Percentiles rank a stretch among this genome's conserved stretches.
Evolutionary conservation across 1,140 invertebrate genomes (phyloP).

Genomic region (Atopsyche davidsoni): DNA sequence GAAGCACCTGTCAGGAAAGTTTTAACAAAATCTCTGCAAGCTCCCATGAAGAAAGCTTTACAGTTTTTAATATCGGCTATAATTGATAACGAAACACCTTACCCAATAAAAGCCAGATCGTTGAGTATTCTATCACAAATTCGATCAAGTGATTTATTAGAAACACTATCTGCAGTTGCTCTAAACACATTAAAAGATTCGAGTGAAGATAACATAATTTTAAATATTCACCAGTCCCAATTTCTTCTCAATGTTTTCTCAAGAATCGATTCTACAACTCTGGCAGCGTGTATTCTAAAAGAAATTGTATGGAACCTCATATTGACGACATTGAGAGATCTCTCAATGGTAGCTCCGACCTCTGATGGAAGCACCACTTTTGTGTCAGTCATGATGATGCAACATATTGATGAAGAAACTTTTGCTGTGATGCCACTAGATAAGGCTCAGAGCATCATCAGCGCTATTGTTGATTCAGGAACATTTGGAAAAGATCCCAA

Average conservation of each 20-base stretch:
- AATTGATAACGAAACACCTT: slow-evolving; percentile 35
- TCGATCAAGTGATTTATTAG: slow-evolving; percentile 48
- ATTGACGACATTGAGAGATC: slow-evolving; percentile 38
- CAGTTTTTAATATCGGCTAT: slow-evolving; percentile 28
- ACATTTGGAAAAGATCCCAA: slow-evolving; percentile 48
- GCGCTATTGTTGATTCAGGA: slow-evolving; percentile 45
- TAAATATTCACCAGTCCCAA: slow-evolving; percentile 44
- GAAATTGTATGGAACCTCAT: slow-evolving; percentile 44
- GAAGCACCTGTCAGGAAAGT: slow-evolving; percentile 37
- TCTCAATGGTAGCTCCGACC: slow-evolving; percentile 37
- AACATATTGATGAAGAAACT: slow-evolving; percentile 53
- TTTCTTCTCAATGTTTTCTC: slow-evolving; percentile 41
- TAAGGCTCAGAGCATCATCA: slow-evolving; percentile 42
- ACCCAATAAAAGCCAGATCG: slow-evolving; percentile 43
- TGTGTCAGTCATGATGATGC: slow-evolving; percentile 41
- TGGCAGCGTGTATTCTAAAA: slow-evolving; percentile 33
- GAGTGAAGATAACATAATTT: slow-evolving; percentile 34
- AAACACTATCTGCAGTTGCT: slow-evolving; percentile 34
- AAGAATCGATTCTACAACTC: slow-evolving; percentile 39
- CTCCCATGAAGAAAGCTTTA: slow-evolving; percentile 33
- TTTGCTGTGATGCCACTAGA: slow-evolving; percentile 44
- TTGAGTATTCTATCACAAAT: slow-evolving; percentile 48
- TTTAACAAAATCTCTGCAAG: slow-evolving; percentile 34
- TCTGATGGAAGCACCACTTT: slow-evolving; percentile 30
- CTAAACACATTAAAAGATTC: slow-evolving; percentile 36